Conservation (phyloP, 2,888 invertebrate species). For the Limnephilus lunatus region DNA sequence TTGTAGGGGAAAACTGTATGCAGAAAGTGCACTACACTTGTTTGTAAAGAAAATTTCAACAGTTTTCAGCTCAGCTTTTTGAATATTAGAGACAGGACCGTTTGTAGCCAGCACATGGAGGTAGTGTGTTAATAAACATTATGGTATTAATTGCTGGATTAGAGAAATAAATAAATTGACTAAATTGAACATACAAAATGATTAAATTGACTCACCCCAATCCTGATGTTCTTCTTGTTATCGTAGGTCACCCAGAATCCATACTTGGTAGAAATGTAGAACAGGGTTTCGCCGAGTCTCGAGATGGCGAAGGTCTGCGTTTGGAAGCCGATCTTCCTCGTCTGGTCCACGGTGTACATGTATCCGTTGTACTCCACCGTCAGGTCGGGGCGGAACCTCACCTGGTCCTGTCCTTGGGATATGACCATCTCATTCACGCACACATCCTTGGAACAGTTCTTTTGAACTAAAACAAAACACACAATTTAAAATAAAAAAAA, state of each 20-base stretch:
- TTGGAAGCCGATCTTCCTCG: slow-evolving; percentile 79
- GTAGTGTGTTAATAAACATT: too few relatives aligned
- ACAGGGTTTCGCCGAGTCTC: slow-evolving; percentile 82
- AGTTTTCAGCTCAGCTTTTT: background rate
- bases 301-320: slow-evolving; percentile 82
- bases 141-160: background rate
- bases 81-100: too few relatives aligned
- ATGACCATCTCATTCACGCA: slow-evolving; percentile 83
- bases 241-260: slow-evolving; percentile 87
- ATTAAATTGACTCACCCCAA: slow-evolving; percentile 78
- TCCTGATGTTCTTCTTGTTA: slow-evolving; percentile 81
- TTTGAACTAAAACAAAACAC: slow-evolving; percentile 76
- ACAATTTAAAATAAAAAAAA: background rate
- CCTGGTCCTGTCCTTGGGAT: slow-evolving; percentile 77
- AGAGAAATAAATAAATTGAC: background rate
- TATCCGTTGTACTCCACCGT: slow-evolving; percentile 84
- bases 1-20: too few relatives aligned
- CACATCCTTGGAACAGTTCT: slow-evolving; percentile 79
- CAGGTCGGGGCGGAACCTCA: slow-evolving; percentile 80
- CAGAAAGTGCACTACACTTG: too few relatives aligned
- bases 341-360: slow-evolving; percentile 79
- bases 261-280: slow-evolving; percentile 83
- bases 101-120: background rate
- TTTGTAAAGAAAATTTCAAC: background rate
- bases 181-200: too few relatives aligned